phyloP scores from a whole-genome alignment of 2,888 invertebrate genomes.

The Parapristionchus giblindavisi region DNA sequence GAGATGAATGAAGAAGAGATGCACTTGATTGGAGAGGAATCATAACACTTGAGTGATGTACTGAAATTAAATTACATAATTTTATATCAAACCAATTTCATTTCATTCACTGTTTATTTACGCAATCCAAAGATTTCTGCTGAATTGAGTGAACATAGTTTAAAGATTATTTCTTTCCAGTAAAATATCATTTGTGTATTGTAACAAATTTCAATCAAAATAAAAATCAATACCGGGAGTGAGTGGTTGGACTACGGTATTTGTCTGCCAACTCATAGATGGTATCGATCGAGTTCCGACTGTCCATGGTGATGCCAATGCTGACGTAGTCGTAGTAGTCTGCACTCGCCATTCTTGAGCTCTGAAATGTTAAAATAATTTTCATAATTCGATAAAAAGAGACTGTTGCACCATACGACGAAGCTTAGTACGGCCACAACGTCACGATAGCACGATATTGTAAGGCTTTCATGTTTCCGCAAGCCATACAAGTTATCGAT shows the following conservation, averaged over 20 bases:
- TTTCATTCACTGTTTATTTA: background rate
- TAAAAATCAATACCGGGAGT: conserved; percentile 13
- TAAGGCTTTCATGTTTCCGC: background rate
- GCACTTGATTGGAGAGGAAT: background rate
- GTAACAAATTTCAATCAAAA: no score
- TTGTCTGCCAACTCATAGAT: background rate
- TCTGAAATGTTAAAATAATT: background rate
- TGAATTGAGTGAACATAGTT: no score
- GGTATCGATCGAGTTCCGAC: background rate
- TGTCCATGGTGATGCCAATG: conserved; percentile 4
- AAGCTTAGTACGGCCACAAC: no score
- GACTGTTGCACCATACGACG: no score
- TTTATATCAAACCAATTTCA: background rate
- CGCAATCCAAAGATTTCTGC: no score
- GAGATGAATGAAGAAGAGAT: no score
- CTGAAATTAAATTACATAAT: no score
- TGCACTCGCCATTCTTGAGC: conserved; percentile 19
- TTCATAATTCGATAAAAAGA: no score
- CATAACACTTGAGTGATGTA: conserved; percentile 17
- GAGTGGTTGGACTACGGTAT: background rate
- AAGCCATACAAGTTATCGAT: background rate
- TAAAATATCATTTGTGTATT: no score
- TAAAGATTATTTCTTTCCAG: no score
- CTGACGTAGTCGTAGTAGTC: conserved; percentile 12
- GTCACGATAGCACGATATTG: background rate